Evolutionary conservation across 2,797 vertebrate genomes (phyloP), one percentile per base, ranked within the genome.

Genomic region (Epinephelus coioides): DNA sequence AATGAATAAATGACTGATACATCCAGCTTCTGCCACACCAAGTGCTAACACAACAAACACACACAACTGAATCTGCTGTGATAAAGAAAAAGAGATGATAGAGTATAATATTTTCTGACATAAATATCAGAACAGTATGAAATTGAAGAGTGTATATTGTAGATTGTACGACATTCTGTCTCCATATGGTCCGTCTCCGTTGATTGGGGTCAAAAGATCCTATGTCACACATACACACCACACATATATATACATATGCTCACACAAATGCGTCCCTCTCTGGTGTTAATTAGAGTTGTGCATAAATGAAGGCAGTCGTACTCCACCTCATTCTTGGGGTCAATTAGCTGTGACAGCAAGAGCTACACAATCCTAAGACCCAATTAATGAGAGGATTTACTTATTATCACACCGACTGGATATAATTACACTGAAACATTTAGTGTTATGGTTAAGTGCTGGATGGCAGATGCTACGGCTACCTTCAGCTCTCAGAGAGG

Each of bases 341-440:
- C 90, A 95, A 90, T 94, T 93, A 89, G 86, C 86, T 92, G 81
- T 84, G 90, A 90, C 88, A 85, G 87, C 69, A 81, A 73, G 69
- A 82, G 78, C 84, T 69, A 70, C 86, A 88, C 78, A 89, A 84
- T 83, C 81, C 60, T 86, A 89, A 92, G 62, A 90, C 86, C 86
- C 79, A 90, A 91, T 92, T 92, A 94, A 92, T 87, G 79, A 82
- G 69, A 84, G 80, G 88, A 91, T 91, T 92, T 90, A 81, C 82
- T 88, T 91, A 76, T 91, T 89, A 90, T 91, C 81, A 89, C 80
- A 86, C 56, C 15, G 47, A 72, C 73, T 79, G 73, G 75, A 79
- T 78, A 73, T 88, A 92, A 92, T 93, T 91, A 90, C 74, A 89
- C 53, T 78, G 65, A 85, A 86, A 85, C 75, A 78, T 90, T 84